These are phyloP conservation scores for Crossocerus cetratus DNA, from an alignment of 2,888 invertebrate genomes.

Conservation along the genomic window DNA sequence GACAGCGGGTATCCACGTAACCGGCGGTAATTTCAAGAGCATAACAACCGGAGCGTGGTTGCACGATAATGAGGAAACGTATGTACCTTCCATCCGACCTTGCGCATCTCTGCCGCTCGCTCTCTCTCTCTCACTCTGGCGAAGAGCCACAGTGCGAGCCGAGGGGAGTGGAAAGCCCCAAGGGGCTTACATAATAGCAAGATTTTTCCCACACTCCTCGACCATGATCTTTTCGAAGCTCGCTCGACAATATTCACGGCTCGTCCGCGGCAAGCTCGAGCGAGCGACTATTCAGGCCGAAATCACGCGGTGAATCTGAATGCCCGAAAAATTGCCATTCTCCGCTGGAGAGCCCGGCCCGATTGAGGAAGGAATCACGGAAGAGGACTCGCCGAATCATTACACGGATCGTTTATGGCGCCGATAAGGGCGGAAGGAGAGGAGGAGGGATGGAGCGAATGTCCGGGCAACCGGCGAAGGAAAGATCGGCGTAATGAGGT, in stretches of 20 bases:
- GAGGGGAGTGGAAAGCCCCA: no score
- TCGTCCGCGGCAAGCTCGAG: no score
- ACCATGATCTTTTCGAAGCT: no score
- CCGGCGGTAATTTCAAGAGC: slow-evolving; percentile 46
- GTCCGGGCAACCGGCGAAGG: slow-evolving; percentile 28
- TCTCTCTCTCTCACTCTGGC: no score
- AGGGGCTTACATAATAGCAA: no score
- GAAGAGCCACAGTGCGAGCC: no score
- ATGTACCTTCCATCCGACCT: slow-evolving; percentile 1
- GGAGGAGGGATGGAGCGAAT: slow-evolving; percentile 20
- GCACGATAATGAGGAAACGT: slow-evolving; percentile 43
- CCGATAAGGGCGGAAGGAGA: slow-evolving; percentile 32
- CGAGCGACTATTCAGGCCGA: not conserved
- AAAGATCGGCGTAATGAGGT: slow-evolving; percentile 49
- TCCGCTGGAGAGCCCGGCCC: no score
- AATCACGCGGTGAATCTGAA: slow-evolving; percentile 5
- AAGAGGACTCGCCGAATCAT: slow-evolving; percentile 2
- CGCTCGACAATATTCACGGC: no score
- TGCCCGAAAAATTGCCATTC: not conserved
- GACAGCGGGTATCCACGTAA: slow-evolving; percentile 30
- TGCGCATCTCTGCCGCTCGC: not conserved
- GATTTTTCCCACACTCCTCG: no score
- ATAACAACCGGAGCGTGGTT: slow-evolving; percentile 49
- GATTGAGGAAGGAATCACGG: no score
- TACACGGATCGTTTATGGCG: slow-evolving; percentile 45